A percentile compares a stretch with the other conserved stretches of the same genome.
Conservation (phyloP, 2,113 vertebrate genomes). For the Chionodraco myersi region DNA sequence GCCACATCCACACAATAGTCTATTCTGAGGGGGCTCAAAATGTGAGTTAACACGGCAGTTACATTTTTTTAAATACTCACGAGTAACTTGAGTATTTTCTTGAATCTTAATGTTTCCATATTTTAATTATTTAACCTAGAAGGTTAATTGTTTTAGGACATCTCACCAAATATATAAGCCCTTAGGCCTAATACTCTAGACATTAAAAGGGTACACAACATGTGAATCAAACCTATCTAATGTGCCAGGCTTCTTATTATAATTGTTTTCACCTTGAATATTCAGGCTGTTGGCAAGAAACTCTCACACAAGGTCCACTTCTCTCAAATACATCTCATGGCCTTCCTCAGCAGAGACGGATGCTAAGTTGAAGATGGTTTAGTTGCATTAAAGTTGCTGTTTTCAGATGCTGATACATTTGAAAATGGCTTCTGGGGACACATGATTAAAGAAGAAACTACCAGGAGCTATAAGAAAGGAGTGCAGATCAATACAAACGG, state of each 20-base stretch:
- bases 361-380: neutral
- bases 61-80: neutral
- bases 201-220: neutral
- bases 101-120: neutral
- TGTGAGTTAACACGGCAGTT: neutral
- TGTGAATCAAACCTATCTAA: neutral
- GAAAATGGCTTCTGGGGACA: neutral
- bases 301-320: neutral
- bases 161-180: neutral
- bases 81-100: neutral
- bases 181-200: neutral
- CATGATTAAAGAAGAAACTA: neutral
- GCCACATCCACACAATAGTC: too few relatives aligned
- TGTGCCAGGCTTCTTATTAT: neutral
- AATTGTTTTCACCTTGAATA: too few relatives aligned
- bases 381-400: neutral
- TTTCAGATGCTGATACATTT: constrained; percentile 1
- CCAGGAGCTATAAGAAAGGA: neutral
- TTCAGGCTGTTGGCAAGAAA: too few relatives aligned
- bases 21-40: too few relatives aligned
- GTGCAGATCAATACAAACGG: constrained; percentile 9
- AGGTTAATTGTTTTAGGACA: neutral
- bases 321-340: neutral
- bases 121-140: neutral
- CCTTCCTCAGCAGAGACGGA: neutral